Conservation (phyloP, 2,797 vertebrate genomes). For the Pseudochirops cupreus region DNA sequence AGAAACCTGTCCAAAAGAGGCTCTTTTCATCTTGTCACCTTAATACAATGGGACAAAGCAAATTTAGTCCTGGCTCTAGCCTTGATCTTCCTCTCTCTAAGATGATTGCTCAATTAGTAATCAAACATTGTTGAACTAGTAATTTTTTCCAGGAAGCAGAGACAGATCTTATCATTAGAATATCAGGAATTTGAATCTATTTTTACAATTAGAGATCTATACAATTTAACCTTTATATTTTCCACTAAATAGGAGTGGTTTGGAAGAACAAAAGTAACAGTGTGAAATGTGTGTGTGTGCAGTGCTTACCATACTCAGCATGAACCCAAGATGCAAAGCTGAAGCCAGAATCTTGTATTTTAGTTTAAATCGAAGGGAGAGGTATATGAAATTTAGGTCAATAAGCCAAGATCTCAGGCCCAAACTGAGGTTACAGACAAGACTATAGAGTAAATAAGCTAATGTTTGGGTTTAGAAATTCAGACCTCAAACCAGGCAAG, state of each 20-base stretch:
- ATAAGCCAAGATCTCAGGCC: background rate
- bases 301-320: background rate
- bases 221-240: conserved; percentile 54
- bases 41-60: background rate
- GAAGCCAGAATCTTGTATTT: background rate
- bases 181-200: conserved; percentile 39
- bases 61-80: conserved; percentile 34
- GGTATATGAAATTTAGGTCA: background rate
- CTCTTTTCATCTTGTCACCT: background rate
- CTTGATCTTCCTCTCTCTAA: conserved; percentile 43
- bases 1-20: background rate
- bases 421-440: background rate
- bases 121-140: conserved; percentile 43
- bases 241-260: conserved; percentile 30
- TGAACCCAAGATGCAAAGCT: background rate
- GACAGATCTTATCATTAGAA: conserved; percentile 22
- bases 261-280: conserved; percentile 7
- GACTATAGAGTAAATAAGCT: background rate
- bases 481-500: background rate
- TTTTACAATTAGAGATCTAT: conserved; percentile 48
- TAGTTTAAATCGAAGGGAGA: background rate
- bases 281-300: background rate
- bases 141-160: conserved; percentile 60
- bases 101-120: conserved; percentile 25
- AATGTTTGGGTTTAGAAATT: background rate